Conservation (phyloP, 2,113 vertebrate genomes). For the Amia ocellicauda region DNA sequence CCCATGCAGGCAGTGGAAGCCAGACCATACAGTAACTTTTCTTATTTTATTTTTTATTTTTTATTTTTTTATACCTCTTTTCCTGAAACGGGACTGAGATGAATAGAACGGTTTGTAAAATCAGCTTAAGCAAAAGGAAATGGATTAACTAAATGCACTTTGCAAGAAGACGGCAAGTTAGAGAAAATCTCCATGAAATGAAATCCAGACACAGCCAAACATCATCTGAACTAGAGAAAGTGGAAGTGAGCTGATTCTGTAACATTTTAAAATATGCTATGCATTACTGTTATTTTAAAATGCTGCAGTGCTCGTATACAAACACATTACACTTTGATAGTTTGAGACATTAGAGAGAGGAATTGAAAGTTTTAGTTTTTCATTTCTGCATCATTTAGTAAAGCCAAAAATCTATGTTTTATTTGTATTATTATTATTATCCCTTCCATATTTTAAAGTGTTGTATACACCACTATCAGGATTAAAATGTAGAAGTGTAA, state of each 20-base stretch:
- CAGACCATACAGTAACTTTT: too few relatives aligned
- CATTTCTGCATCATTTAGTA: too few relatives aligned
- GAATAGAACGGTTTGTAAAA: background rate
- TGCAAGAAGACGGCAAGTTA: background rate
- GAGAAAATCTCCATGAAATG: background rate
- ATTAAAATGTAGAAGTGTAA: too few relatives aligned
- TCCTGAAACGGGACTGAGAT: background rate
- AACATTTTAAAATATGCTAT: background rate
- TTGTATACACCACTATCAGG: too few relatives aligned
- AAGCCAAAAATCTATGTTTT: too few relatives aligned
- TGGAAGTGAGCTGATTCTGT: background rate
- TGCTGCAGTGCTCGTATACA: background rate
- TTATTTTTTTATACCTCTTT: too few relatives aligned
- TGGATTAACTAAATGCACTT: background rate
- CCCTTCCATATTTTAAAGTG: too few relatives aligned
- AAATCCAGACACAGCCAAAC: background rate
- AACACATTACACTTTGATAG: slow-evolving; percentile 8
- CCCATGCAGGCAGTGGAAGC: too few relatives aligned
- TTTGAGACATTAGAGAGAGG: too few relatives aligned
- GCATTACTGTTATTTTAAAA: background rate
- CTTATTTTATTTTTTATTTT: too few relatives aligned
- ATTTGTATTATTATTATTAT: too few relatives aligned
- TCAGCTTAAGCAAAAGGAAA: slow-evolving; percentile 1
- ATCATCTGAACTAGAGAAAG: background rate
- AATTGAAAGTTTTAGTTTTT: too few relatives aligned